Evolutionary conservation across 2,888 invertebrate species (phyloP), one percentile per base, ranked within the genome.

Genomic region (Drosophila robusta): DNA sequence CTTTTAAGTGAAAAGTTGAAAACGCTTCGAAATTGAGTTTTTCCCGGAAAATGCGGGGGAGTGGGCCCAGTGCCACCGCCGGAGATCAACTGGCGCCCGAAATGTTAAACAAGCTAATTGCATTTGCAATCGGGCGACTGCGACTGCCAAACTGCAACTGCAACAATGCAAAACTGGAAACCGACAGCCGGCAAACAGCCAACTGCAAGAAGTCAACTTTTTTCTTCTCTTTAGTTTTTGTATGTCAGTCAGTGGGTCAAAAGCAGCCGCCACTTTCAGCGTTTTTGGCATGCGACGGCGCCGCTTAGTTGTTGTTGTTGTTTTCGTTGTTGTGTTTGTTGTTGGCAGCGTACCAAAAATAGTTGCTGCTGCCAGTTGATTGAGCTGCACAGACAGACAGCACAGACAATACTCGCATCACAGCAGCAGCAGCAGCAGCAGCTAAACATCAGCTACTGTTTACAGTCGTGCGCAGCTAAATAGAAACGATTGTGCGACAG

Each of bases 221-320:
- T 70, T 70, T 73, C 42, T 50, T 50, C 39, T 41, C 39, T 49
- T 50, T 54, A 32, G 50, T 45, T 34, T 62, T 76, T 64, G 70
- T 85, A 87, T 78, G 79, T 84, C 83, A 87, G 83, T 84, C 83
- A 84, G 83, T 84, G 85, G 83, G 83, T 84, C 83, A 84, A 87
- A 84, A 81, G 71, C 78, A 64, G 74, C 75, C 65, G 81, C 84
- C 84, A 73, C 79, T 87, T 84, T 71, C 36, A 77, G 63, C 85
- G 69, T 68, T 87, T 83, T 83, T 83, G 83, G 83, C 87, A 84
- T 80, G 80, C 77, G 86, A 72, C 80, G 66, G 60, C 63, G 46
- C 56, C 74, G 70, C 34, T 46, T 32, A 61, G 49, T 56, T 64
- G 64, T 60, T 57, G 62, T 57, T 60, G 56, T 54, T 66, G 51